Percentiles rank a stretch among this genome's conserved stretches.
phyloP scores from a whole-genome alignment of 92 coral and sea anemone genomes.

The Porites evermanni region DNA sequence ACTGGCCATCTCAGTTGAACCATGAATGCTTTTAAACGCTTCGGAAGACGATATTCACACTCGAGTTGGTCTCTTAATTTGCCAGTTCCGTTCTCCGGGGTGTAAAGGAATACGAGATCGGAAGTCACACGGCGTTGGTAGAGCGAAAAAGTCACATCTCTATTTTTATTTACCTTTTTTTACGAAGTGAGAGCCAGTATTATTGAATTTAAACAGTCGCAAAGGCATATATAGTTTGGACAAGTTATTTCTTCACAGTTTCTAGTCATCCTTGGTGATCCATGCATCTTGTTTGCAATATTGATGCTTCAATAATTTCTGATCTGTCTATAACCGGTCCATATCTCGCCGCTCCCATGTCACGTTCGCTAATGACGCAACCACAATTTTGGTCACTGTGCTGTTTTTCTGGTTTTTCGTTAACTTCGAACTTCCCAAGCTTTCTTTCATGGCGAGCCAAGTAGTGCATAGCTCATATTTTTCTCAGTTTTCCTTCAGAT shows the following conservation, averaged over 20 bases:
- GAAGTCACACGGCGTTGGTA: not conserved
- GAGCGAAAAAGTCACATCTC: not conserved
- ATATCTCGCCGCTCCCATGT: no score
- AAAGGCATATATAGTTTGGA: not conserved
- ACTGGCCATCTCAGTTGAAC: slow-evolving; percentile 8
- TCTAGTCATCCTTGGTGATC: not conserved
- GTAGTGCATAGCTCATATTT: not conserved
- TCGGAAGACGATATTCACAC: not conserved
- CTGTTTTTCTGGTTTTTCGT: no score
- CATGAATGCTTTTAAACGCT: slow-evolving; percentile 7
- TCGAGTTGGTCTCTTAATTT: not conserved
- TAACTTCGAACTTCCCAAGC: no score
- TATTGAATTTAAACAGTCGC: not conserved
- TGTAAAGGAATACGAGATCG: not conserved
- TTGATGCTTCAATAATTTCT: not conserved
- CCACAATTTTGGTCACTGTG: no score
- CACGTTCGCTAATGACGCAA: no score
- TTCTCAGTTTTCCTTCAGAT: not conserved
- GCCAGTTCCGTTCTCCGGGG: not conserved
- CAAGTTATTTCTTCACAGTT: not conserved
- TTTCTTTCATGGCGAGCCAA: not conserved
- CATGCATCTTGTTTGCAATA: not conserved
- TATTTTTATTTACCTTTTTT: no score
- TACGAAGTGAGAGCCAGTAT: not conserved
- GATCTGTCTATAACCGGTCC: no score